These are phyloP conservation scores for Formica aserva DNA, from an alignment of 2,888 invertebrate species.

Conservation along the genomic window DNA sequence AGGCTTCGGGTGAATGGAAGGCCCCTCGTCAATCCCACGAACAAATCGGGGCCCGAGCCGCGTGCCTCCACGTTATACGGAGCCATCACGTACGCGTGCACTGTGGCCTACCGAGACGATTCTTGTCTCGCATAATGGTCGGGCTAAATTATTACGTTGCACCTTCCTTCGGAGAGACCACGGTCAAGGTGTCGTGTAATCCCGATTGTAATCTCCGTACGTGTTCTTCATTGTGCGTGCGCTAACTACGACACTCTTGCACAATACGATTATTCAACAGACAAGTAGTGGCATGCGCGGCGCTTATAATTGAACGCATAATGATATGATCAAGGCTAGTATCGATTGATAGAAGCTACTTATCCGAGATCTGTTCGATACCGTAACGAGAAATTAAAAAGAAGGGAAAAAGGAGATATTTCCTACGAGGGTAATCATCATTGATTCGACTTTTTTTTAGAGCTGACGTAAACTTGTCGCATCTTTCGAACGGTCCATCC, in stretches of 20 bases:
- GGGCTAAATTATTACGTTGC: constrained; percentile 66
- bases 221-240: constrained; percentile 33
- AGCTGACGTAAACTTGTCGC: background rate
- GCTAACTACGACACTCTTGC: background rate
- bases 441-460: background rate
- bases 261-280: constrained; percentile 37
- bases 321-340: background rate
- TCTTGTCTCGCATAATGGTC: constrained; percentile 69
- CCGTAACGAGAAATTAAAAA: background rate
- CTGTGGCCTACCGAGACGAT: constrained; percentile 70
- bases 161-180: constrained; percentile 44
- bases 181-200: constrained; percentile 63
- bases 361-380: background rate
- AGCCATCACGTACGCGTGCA: constrained; percentile 66
- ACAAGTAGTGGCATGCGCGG: background rate
- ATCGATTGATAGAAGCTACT: background rate
- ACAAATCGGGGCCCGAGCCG: constrained; percentile 61
- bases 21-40: constrained; percentile 78
- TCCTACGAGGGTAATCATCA: background rate
- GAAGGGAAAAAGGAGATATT: background rate
- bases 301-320: constrained; percentile 36
- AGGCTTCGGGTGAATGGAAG: constrained; percentile 77
- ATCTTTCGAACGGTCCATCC: constrained; percentile 28
- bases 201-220: constrained; percentile 63
- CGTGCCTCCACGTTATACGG: constrained; percentile 80